These are phyloP conservation scores for Trissolcus basalis DNA, from an alignment of 1,140 invertebrate genomes.

Conservation along the genomic window DNA sequence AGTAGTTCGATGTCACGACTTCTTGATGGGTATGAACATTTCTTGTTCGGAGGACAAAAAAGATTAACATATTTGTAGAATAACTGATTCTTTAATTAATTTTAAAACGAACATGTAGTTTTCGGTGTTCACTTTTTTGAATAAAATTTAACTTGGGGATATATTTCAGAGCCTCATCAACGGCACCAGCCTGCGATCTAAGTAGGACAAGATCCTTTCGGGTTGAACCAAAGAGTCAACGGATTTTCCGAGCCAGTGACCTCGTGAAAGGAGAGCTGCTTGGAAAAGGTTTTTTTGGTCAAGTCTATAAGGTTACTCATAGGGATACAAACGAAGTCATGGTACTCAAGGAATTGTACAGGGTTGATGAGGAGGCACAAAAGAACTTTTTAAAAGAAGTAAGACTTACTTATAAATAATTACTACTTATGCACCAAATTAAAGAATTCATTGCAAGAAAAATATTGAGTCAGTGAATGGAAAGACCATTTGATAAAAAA, in stretches of 20 bases:
- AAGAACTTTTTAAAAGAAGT: constrained; percentile 96
- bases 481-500: no score
- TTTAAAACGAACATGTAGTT: no score
- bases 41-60: no score
- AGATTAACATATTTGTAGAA: no score
- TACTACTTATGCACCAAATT: no score
- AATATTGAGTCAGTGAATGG: no score
- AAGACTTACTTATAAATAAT: constrained; percentile 22
- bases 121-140: no score
- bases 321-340: constrained; percentile 93
- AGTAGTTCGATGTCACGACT: constrained; percentile 90
- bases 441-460: no score
- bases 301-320: constrained; percentile 93
- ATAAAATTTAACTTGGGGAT: no score
- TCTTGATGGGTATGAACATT: constrained; percentile 80
- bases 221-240: constrained; percentile 86
- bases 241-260: constrained; percentile 93
- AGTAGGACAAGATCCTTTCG: constrained; percentile 91
- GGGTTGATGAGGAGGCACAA: constrained; percentile 95
- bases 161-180: constrained; percentile 70
- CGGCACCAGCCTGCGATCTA: constrained; percentile 80
- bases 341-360: constrained; percentile 95
- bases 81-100: no score
- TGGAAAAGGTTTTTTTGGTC: constrained; percentile 95
- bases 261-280: constrained; percentile 91